Conservation (phyloP, 2,888 invertebrate species). For the Erynnis tages region DNA sequence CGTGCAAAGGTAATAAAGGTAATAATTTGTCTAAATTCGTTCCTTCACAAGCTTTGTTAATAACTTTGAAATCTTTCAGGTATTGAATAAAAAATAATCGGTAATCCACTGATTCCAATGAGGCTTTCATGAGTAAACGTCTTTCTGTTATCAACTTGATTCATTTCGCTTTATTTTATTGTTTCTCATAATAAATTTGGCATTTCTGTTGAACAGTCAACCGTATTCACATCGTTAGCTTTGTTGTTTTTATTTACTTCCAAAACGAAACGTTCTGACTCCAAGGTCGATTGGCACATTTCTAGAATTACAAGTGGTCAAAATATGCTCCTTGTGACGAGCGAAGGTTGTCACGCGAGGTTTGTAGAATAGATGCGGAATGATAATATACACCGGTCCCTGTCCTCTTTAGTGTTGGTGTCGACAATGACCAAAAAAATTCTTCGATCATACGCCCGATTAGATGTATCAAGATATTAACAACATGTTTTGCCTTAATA, state of each 20-base stretch:
- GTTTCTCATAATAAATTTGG: no score
- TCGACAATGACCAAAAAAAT: background rate
- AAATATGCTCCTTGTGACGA: slow-evolving; percentile 5
- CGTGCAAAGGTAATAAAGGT: no score
- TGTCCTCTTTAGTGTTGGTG: slow-evolving; percentile 5
- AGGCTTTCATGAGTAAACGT: no score
- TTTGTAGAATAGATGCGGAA: background rate
- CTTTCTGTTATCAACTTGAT: no score
- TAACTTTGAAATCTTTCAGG: no score
- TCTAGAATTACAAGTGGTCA: background rate
- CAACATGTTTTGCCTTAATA: background rate
- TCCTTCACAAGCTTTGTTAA: no score
- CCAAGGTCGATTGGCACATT: slow-evolving; percentile 24
- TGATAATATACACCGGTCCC: background rate
- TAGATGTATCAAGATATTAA: slow-evolving; percentile 2
- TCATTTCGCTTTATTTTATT: no score
- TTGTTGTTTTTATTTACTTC: background rate
- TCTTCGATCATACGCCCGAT: background rate
- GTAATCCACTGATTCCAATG: no score
- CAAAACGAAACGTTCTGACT: slow-evolving; percentile 23
- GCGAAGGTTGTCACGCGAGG: slow-evolving; percentile 5
- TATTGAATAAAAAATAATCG: no score
- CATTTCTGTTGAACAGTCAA: background rate
- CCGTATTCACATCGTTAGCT: background rate
- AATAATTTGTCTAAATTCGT: no score